phyloP scores from a whole-genome alignment of 1,140 invertebrate species.

The Hypsibius dujardini region DNA sequence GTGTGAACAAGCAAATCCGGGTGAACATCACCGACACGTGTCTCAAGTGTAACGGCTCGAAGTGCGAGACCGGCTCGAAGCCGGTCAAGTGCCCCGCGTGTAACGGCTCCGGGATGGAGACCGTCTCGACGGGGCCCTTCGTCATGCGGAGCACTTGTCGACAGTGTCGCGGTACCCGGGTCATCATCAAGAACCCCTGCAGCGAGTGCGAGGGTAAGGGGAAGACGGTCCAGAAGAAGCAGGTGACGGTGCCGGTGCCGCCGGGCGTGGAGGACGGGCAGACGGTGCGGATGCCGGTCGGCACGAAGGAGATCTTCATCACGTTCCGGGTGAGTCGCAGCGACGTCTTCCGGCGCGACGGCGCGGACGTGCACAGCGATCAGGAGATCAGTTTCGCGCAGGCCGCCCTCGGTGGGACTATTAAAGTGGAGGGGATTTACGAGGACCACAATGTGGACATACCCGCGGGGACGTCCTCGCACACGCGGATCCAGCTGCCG shows the following conservation, averaged over 20 bases:
- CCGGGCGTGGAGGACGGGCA: constrained; percentile 89
- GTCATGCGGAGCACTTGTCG: constrained; percentile 90
- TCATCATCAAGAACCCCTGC: constrained; percentile 78
- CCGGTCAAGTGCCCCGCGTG: constrained; percentile 69
- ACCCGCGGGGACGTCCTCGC: no score
- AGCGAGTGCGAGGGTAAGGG: constrained; percentile 82
- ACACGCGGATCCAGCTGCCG: no score
- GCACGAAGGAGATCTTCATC: constrained; percentile 72
- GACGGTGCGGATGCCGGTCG: constrained; percentile 76
- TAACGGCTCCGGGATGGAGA: constrained; percentile 93
- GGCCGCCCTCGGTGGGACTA: constrained; percentile 75
- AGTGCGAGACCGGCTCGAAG: constrained; percentile 71
- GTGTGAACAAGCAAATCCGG: constrained; percentile 77
- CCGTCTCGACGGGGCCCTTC: constrained; percentile 72
- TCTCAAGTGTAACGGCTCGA: constrained; percentile 61
- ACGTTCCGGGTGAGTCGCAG: constrained; percentile 80
- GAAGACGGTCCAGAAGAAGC: constrained; percentile 66
- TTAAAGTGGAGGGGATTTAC: no score
- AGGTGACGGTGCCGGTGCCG: constrained; percentile 81
- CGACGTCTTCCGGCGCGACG: constrained; percentile 74
- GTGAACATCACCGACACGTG: constrained; percentile 84
- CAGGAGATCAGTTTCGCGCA: constrained; percentile 67
- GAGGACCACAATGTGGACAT: no score
- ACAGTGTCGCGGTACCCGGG: constrained; percentile 64
- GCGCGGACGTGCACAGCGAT: constrained; percentile 79